A percentile compares a stretch with the other conserved stretches of the same genome.
These are phyloP conservation scores for Caenorhabditis brenneri DNA, from an alignment of 1,140 invertebrate species.

Conservation along the genomic window DNA sequence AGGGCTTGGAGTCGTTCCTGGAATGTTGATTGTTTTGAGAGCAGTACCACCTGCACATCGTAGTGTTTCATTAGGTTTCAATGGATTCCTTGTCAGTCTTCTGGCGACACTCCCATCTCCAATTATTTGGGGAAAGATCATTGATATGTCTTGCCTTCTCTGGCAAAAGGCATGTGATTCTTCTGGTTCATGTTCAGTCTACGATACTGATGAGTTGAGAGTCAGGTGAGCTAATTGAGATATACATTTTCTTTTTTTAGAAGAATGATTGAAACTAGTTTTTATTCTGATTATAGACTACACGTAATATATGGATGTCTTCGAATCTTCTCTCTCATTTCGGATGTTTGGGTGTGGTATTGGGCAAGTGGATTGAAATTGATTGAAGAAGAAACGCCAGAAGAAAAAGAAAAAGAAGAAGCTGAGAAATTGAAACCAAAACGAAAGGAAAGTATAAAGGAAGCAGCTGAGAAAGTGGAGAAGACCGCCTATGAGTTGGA, in stretches of 20 bases:
- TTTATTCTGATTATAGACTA: conserved; percentile 51
- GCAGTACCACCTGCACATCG: conserved; percentile 67
- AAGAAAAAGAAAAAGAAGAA: conserved; percentile 18
- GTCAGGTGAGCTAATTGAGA: conserved; percentile 46
- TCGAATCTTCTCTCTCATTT: conserved; percentile 64
- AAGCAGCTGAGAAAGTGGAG: conserved; percentile 2
- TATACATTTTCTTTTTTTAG: neutral
- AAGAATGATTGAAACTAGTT: no score
- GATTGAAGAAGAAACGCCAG: conserved; percentile 57
- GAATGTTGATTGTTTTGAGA: conserved; percentile 68
- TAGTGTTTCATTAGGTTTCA: conserved; percentile 69
- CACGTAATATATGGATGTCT: conserved; percentile 65
- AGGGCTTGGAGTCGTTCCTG: conserved; percentile 67
- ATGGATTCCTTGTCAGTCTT: conserved; percentile 68
- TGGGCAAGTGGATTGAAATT: conserved; percentile 67
- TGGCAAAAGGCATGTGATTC: conserved; percentile 69
- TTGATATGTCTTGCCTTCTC: conserved; percentile 71
- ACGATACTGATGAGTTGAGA: conserved; percentile 66
- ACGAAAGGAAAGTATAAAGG: conserved; percentile 8
- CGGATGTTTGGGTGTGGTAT: conserved; percentile 65
- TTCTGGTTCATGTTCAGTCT: conserved; percentile 70
- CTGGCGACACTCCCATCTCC: conserved; percentile 72
- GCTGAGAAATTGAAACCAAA: neutral
- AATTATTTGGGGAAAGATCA: conserved; percentile 71
- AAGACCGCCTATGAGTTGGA: conserved; percentile 25